A percentile compares a stretch with the other conserved stretches of the same genome.
These are phyloP conservation scores for Euura lappo DNA, from an alignment of 1,140 invertebrate species.

Conservation along the genomic window DNA sequence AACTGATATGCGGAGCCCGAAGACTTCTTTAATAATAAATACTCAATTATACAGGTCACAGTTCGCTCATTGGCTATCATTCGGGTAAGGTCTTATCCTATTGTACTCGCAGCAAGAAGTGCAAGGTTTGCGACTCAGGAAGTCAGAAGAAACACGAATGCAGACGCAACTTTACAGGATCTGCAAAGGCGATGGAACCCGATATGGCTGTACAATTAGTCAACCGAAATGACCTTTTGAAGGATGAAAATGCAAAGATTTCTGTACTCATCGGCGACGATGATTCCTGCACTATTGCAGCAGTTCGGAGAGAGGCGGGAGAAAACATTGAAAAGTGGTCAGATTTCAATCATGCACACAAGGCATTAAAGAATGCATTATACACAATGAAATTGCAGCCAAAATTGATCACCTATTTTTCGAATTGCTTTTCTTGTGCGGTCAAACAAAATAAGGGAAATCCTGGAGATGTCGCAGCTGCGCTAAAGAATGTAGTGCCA, in stretches of 20 bases:
- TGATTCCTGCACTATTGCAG: slow-evolving; percentile 19
- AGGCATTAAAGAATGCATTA: slow-evolving; percentile 10
- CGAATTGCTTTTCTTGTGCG: slow-evolving; percentile 21
- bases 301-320: slow-evolving; percentile 12
- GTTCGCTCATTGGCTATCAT: background rate
- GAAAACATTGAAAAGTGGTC: slow-evolving; percentile 19
- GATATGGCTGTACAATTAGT: slow-evolving; percentile 5
- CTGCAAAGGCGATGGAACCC: slow-evolving; percentile 17
- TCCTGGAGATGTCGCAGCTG: background rate
- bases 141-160: slow-evolving; percentile 11
- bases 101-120: slow-evolving; percentile 6
- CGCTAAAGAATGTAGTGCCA: slow-evolving; percentile 10
- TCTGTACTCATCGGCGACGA: slow-evolving; percentile 1
- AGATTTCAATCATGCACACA: slow-evolving; percentile 19
- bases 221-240: slow-evolving; percentile 12
- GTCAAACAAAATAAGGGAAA: slow-evolving; percentile 21
- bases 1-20: background rate
- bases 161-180: slow-evolving; percentile 10
- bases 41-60: background rate
- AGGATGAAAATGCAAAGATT: slow-evolving; percentile 6
- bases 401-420: slow-evolving; percentile 15
- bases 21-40: background rate
- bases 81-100: background rate
- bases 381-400: slow-evolving; percentile 10
- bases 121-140: background rate